A percentile compares a stretch with the other conserved stretches of the same genome.
Conservation (phyloP, 2,888 invertebrate genomes). For the Calliscelio sp. region DNA sequence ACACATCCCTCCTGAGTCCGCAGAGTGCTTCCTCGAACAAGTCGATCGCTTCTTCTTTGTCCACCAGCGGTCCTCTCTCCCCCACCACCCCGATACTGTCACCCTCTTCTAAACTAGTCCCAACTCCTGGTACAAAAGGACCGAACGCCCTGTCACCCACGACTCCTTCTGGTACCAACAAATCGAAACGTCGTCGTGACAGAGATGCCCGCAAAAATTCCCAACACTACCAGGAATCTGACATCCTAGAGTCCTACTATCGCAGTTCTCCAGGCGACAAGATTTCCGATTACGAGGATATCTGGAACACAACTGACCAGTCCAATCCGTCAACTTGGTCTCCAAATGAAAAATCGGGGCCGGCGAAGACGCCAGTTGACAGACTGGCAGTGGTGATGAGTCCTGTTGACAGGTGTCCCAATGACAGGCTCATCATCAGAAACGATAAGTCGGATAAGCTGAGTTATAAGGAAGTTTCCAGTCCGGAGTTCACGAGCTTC, state of each 20-base stretch:
- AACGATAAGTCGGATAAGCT: slow-evolving; percentile 83
- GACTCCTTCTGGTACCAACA: slow-evolving; percentile 84
- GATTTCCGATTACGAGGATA: slow-evolving; percentile 97
- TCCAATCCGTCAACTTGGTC: slow-evolving; percentile 84
- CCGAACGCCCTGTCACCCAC: slow-evolving; percentile 83
- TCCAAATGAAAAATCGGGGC: slow-evolving; percentile 80
- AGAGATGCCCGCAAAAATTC: slow-evolving; percentile 86
- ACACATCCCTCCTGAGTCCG: slow-evolving; percentile 82
- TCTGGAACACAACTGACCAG: slow-evolving; percentile 89
- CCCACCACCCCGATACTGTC: slow-evolving; percentile 81
- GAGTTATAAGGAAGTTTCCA: slow-evolving; percentile 83
- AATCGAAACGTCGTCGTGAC: slow-evolving; percentile 83
- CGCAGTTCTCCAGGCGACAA: slow-evolving; percentile 96
- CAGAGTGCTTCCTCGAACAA: slow-evolving; percentile 83
- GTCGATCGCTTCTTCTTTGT: slow-evolving; percentile 82
- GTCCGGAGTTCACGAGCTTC: slow-evolving; percentile 84
- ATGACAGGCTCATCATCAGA: slow-evolving; percentile 81
- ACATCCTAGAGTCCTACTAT: slow-evolving; percentile 95
- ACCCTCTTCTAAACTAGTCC: slow-evolving; percentile 81
- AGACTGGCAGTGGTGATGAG: slow-evolving; percentile 76
- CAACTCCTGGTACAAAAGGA: slow-evolving; percentile 78
- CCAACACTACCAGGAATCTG: slow-evolving; percentile 89
- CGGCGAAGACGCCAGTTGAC: slow-evolving; percentile 79
- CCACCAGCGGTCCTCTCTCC: slow-evolving; percentile 79
- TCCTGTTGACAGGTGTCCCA: slow-evolving; percentile 76